Base-by-base conservation (phyloP, 2,797 vertebrate species). In the Sylvia borin region DNA sequence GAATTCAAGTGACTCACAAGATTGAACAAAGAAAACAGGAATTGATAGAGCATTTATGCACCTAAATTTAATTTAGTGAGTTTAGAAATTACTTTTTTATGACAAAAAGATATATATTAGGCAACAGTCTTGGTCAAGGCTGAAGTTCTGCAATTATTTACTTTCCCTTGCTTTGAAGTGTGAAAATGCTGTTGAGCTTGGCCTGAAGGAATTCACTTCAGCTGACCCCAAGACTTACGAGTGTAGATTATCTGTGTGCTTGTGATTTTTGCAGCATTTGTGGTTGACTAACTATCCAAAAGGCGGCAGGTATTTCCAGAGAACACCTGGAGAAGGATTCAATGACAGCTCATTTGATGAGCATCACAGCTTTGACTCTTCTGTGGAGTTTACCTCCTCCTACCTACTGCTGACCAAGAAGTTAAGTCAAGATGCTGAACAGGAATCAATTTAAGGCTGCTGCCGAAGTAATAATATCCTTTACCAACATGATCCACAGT, bases 381-480 rank as follows among this genome's bases (percentile, higher is more conserved):
- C 47, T 32, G 9, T 11, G 11, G 85, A 51, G 53, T 79, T 76
- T 66, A 38, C 45, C 74, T 53, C 60, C 66, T 88, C 71, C 83
- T 77, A 80, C 78, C 61, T 80, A 54, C 4, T 16, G 91, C 34
- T 13, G 24, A 61, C 61, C 31, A n/a, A 89, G n/a, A 48, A 55
- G 47, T 13, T 36, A 45, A 90, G 48, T 13, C 34, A 74, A 87
- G 68, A 92, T 78, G 66, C 43, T 84, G 51, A 90, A 78, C 31
- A 80, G 24, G 40, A 85, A 68, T 47, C 38, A 65, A 62, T 66
- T 90, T 84, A 88, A 80, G 72, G 68, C 82, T 81, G 54, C 66
- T 87, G 42, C 70, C 62, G 81, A 90, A 90, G 94, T 93, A 96
- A 96, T 81, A 93, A 94, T 92, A 97, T 93, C 91, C 79, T 91